Evolutionary conservation across 2,113 vertebrate genomes (phyloP).

Genomic region (Thymallus thymallus): DNA sequence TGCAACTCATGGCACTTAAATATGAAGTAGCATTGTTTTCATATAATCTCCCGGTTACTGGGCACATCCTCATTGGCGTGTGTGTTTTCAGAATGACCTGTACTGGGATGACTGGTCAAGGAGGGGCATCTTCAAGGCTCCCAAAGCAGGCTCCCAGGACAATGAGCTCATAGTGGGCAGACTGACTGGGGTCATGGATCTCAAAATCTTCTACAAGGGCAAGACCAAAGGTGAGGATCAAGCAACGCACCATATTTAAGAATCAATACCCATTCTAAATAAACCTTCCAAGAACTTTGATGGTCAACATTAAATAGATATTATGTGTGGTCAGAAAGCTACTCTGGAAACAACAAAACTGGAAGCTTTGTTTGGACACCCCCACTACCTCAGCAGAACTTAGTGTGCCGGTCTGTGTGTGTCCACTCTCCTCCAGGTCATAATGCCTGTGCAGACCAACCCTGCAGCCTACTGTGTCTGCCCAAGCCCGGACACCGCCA

Average conservation of each 20-base stretch:
- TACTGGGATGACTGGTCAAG: conserved; percentile 99
- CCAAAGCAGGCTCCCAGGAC: conserved; percentile 81
- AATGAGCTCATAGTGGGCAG: conserved; percentile 84
- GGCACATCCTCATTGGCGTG: not conserved
- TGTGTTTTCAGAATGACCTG: conserved; percentile 84
- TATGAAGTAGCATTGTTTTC: not conserved
- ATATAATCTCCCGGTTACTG: too few relatives aligned
- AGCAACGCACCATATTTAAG: too few relatives aligned
- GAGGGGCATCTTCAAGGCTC: conserved; percentile 94
- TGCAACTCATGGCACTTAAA: too few relatives aligned
- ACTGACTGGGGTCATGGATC: conserved; percentile 93
- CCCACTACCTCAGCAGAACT: too few relatives aligned
- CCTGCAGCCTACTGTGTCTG: conserved; percentile 90
- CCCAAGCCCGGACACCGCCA: conserved; percentile 80
- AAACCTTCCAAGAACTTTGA: too few relatives aligned
- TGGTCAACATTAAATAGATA: too few relatives aligned
- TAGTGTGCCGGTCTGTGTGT: too few relatives aligned
- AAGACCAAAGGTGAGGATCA: conserved; percentile 81
- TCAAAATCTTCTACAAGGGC: conserved; percentile 96
- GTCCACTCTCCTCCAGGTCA: conserved; percentile 69
- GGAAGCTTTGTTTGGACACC: too few relatives aligned
- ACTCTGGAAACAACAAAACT: too few relatives aligned
- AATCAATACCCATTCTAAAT: too few relatives aligned
- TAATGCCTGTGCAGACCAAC: conserved; percentile 83
- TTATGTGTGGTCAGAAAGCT: too few relatives aligned